Evolutionary conservation across 2,888 invertebrate genomes (phyloP).

Genomic region (Latrodectus elegans): DNA sequence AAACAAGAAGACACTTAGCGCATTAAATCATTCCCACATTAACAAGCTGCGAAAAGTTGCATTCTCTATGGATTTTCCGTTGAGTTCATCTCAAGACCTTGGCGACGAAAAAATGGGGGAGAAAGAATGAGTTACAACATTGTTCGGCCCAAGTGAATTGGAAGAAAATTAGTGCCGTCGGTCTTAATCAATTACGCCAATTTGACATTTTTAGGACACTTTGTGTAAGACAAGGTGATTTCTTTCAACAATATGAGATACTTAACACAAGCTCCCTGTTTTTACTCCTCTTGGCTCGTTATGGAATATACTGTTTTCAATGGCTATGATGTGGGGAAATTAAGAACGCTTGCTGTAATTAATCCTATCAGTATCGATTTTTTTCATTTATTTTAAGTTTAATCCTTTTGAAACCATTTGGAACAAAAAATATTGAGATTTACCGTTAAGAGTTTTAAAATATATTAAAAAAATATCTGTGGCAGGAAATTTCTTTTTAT

Average conservation of each 20-base stretch:
- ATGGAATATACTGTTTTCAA: background rate
- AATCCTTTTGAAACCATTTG: too few relatives aligned
- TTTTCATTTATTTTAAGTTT: too few relatives aligned
- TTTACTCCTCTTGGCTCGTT: background rate
- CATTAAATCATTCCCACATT: conserved; percentile 32
- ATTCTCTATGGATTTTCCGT: conserved; percentile 12
- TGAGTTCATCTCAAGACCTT: conserved; percentile 2
- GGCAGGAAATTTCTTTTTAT: too few relatives aligned
- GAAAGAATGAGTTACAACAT: conserved; percentile 30
- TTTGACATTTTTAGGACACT: conserved; percentile 47
- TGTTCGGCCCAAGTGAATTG: conserved; percentile 25
- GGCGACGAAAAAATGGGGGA: background rate
- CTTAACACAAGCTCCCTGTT: conserved; percentile 14
- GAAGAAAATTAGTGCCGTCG: conserved; percentile 27
- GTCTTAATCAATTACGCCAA: conserved; percentile 46
- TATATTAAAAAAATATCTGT: too few relatives aligned
- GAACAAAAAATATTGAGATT: too few relatives aligned
- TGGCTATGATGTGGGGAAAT: background rate
- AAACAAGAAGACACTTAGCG: conserved; percentile 5
- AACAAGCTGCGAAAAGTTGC: conserved; percentile 21
- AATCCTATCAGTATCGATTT: background rate
- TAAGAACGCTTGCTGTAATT: background rate
- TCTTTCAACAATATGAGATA: conserved; percentile 24
- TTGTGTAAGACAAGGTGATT: conserved; percentile 19
- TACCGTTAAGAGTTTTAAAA: too few relatives aligned